Evolutionary conservation across 2,113 vertebrate genomes (phyloP).

Genomic region (Oreamnos americanus): DNA sequence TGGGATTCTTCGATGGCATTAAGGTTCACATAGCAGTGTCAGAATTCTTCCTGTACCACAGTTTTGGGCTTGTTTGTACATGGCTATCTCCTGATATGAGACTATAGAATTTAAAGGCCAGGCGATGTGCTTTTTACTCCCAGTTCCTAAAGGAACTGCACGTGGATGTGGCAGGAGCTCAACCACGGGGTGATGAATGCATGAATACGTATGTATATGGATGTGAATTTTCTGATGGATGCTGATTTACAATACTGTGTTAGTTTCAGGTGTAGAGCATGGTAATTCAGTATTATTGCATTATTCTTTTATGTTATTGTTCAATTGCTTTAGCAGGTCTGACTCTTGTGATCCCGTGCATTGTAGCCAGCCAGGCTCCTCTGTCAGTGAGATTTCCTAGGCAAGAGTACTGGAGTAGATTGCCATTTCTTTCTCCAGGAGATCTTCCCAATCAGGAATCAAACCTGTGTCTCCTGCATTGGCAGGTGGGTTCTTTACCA

Average conservation of each 20-base stretch:
- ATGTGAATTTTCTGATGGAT: background rate
- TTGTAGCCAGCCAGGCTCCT: background rate
- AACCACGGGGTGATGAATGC: background rate
- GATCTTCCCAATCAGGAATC: background rate
- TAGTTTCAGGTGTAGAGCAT: background rate
- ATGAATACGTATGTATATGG: background rate
- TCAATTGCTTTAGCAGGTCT: background rate
- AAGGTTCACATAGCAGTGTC: accelerated
- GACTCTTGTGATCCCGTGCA: background rate
- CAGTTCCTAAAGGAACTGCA: background rate
- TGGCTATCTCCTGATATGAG: accelerated
- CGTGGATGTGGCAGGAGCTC: accelerated
- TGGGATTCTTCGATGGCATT: background rate
- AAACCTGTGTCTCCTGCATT: background rate
- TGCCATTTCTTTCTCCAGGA: background rate
- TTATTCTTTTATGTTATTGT: background rate
- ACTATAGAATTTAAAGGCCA: background rate
- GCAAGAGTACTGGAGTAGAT: background rate
- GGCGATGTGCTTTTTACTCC: accelerated
- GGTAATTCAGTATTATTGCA: background rate
- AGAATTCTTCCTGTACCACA: background rate
- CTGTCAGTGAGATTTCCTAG: background rate
- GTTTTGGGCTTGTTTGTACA: background rate
- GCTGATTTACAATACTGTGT: background rate
- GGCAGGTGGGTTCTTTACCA: background rate